Base-by-base conservation (phyloP, 53 echinoderm and acorn worm genomes). In the Arbacia lixula region DNA sequence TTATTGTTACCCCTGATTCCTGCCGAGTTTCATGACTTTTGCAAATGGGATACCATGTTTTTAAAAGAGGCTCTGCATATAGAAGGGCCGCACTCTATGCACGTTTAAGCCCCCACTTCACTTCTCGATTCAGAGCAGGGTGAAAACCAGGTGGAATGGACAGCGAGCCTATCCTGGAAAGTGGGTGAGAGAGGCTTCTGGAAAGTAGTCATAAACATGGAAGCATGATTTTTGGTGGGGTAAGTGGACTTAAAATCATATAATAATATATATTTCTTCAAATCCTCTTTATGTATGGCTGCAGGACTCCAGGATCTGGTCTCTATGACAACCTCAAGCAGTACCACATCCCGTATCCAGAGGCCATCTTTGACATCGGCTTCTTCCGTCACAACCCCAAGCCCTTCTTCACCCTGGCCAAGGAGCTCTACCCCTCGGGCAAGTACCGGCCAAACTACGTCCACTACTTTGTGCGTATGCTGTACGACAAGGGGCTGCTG, bases 241-340 rank as follows among this genome's bases (percentile, higher is more conserved):
- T n/a, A n/a, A n/a, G n/a, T 1, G 12, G 12, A 1, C 19, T 50
- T 0, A 14, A 50, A 14, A 50, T 19, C 1, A 50, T 50, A 14
- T 50, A 17, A 14, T 50, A 14, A 50, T 1, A 14, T 50, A 50
- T 50, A 14, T n/a, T n/a, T n/a, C 6, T 16, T 17, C 57, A 17
- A 21, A 6, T 57, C 20, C 6, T 57, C 6, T 57, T 57, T 21
- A 21, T n/a, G n/a, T 0, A 28, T 64, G 8, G 0, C 12, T 64
- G 1, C 16, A 98, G 99, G 71, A 71, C 99, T 0, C 99, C 99
- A 14, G 99, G 99, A 0, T 95, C 99, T 6, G 99, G 99, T 28
- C 94, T 98, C 16, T 98, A 98, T 56, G 99, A 98, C 84, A 98
- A 98, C 81, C 86, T 98, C n/a, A 87, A 95, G 72, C 94, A 98